Base-by-base conservation (phyloP, 1,140 invertebrate species). In the Drosophila nannoptera region DNA sequence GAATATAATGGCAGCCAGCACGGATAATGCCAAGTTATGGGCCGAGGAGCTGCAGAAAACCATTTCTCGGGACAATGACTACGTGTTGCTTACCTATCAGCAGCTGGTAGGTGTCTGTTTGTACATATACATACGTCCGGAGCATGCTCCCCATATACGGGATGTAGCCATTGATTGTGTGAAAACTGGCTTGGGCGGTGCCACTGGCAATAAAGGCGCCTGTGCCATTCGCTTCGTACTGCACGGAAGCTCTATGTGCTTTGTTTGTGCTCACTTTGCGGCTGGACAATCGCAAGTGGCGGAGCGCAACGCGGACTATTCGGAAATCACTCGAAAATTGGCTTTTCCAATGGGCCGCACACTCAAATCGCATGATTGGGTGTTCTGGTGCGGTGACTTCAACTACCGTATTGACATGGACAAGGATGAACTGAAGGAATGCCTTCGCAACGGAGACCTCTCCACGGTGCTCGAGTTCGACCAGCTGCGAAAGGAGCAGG, bases 351-450 rank as follows among this genome's bases (percentile, higher is more conserved):
- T 97, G 96, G 96, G 96, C 29, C 92, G 97, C 65, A 96, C 95
- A 0, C 90, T 99, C 0, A 95, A 96, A 90, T 96, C 96, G 9
- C 98, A 99, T 89, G 98, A 99, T 91, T 99, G 98, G 90, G 94
- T 99, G 0, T 99, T 99, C 90, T 99, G 98, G 98, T 98, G 97
- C 90, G 99, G 99, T 0, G 99, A 99, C 91, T 99, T 99, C 90
- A 99, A 99, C 90, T 99, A 99, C 88, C 92, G 99, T 60, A 95
- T 99, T 66, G 98, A 99, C 89, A 93, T 99, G 92, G 94, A 96
- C 56, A 97, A 97, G 88, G 97, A 99, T 9, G 96, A 99, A 88
- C 94, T 99, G 65, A 97, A 98, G 88, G 94, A 96, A 60, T 91
- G 96, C 64, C 93, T 99, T 2, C 92, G 92, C 50, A 92, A 93